Percentiles rank a stretch among this genome's conserved stretches.
These are phyloP conservation scores for Microdon myrmicae DNA, from an alignment of 2,888 invertebrate genomes.

Conservation along the genomic window DNA sequence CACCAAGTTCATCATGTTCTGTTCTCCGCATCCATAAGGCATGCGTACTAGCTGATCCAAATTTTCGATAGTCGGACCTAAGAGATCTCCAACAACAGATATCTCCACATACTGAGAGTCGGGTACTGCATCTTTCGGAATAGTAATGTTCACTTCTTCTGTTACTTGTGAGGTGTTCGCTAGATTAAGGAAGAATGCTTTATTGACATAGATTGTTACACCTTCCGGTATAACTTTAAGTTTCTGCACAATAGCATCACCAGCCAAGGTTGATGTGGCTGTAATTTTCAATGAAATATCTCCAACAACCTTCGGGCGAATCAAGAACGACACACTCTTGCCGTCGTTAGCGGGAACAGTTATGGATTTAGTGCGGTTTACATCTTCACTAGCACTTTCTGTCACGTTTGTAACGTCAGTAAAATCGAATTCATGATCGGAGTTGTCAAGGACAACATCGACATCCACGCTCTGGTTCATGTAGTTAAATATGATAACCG, in stretches of 20 bases:
- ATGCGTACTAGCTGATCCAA: slow-evolving; percentile 71
- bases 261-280: slow-evolving; percentile 78
- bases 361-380: slow-evolving; percentile 65
- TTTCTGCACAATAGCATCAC: slow-evolving; percentile 81
- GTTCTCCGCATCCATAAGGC: slow-evolving; percentile 78
- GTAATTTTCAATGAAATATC: slow-evolving; percentile 78
- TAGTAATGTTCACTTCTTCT: slow-evolving; percentile 76
- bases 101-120: slow-evolving; percentile 80
- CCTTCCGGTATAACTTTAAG: slow-evolving; percentile 85
- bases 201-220: slow-evolving; percentile 78
- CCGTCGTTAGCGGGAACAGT: slow-evolving; percentile 77
- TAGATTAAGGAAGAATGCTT: slow-evolving; percentile 79
- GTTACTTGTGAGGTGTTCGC: slow-evolving; percentile 68
- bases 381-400: slow-evolving; percentile 71
- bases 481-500: slow-evolving; percentile 90
- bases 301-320: slow-evolving; percentile 79
- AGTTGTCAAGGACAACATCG: slow-evolving; percentile 85
- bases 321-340: slow-evolving; percentile 86
- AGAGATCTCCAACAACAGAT: slow-evolving; percentile 77
- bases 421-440: slow-evolving; percentile 82
- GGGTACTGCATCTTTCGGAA: slow-evolving; percentile 78
- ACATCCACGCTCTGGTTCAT: slow-evolving; percentile 80
- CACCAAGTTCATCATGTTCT: slow-evolving; percentile 75
- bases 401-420: slow-evolving; percentile 81
- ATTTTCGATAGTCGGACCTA: slow-evolving; percentile 75